Evolutionary conservation across 1,140 invertebrate species (phyloP).

Genomic region (Scaptodrosophila lebanonensis): DNA sequence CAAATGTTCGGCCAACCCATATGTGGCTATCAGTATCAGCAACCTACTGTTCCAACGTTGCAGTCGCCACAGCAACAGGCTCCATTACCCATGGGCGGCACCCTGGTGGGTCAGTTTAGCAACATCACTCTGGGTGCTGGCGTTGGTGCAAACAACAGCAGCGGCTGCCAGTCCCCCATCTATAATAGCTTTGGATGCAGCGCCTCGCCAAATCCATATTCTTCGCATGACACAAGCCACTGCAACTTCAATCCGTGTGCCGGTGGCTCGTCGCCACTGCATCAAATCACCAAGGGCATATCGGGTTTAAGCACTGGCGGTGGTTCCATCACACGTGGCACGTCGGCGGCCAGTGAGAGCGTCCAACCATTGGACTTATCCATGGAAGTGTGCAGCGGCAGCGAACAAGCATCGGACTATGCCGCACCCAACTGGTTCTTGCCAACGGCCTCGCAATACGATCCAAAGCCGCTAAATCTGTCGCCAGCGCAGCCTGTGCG

Average conservation of each 20-base stretch:
- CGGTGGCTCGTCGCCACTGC: conserved; percentile 63
- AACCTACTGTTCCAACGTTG: conserved; percentile 23
- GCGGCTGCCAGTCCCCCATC: conserved; percentile 69
- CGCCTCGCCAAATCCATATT: conserved; percentile 66
- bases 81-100: neutral
- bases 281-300: conserved; percentile 79
- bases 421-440: conserved; percentile 65
- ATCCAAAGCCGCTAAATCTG: conserved; percentile 79
- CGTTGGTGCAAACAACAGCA: conserved; percentile 62
- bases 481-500: conserved; percentile 79
- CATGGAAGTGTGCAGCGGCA: conserved; percentile 62
- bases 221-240: too few species aligned
- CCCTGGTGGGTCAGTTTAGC: conserved; percentile 65
- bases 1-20: conserved; percentile 66
- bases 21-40: conserved; percentile 52
- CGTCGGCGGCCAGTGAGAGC: conserved; percentile 78
- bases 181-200: conserved; percentile 68
- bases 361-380: conserved; percentile 69
- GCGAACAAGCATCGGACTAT: conserved; percentile 39
- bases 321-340: conserved; percentile 87
- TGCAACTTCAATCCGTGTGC: conserved; percentile 9
- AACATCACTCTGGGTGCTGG: conserved; percentile 60
- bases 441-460: conserved; percentile 73
- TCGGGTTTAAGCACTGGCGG: conserved; percentile 81
- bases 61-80: conserved; percentile 44